Percentiles rank a stretch among this genome's conserved stretches.
These are phyloP conservation scores for Allygus modestus DNA, from an alignment of 2,888 invertebrate species.

Conservation along the genomic window DNA sequence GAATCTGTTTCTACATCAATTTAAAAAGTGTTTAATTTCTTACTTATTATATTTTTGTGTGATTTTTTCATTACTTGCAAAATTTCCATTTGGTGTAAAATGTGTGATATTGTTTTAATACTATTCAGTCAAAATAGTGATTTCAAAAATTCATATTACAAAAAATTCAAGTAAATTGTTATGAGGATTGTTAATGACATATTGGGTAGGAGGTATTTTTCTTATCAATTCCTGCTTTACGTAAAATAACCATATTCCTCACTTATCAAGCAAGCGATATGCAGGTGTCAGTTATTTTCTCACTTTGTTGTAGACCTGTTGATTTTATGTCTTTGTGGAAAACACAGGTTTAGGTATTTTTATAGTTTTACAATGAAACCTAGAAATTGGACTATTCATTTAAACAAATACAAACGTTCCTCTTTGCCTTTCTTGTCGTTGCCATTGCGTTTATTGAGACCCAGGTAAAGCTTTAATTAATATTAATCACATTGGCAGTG, in stretches of 20 bases:
- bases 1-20: too few species aligned
- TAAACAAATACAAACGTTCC: slow-evolving; percentile 14
- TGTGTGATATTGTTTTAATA: too few species aligned
- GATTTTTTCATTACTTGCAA: too few species aligned
- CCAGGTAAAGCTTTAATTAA: slow-evolving; percentile 7
- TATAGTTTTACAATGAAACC: slow-evolving; percentile 19
- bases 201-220: not conserved
- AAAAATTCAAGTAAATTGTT: too few species aligned
- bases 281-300: not conserved
- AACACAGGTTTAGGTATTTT: not conserved
- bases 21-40: too few species aligned
- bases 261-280: not conserved
- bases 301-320: not conserved
- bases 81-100: too few species aligned
- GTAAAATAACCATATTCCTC: not conserved
- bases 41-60: too few species aligned
- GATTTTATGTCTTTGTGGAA: not conserved
- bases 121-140: too few species aligned
- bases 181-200: not conserved
- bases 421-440: not conserved
- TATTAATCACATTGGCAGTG: too few species aligned
- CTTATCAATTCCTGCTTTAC: not conserved
- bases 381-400: slow-evolving; percentile 21
- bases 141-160: too few species aligned
- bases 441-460: not conserved